Base-by-base conservation (phyloP, 2,113 vertebrate species). In the Tyto alba region DNA sequence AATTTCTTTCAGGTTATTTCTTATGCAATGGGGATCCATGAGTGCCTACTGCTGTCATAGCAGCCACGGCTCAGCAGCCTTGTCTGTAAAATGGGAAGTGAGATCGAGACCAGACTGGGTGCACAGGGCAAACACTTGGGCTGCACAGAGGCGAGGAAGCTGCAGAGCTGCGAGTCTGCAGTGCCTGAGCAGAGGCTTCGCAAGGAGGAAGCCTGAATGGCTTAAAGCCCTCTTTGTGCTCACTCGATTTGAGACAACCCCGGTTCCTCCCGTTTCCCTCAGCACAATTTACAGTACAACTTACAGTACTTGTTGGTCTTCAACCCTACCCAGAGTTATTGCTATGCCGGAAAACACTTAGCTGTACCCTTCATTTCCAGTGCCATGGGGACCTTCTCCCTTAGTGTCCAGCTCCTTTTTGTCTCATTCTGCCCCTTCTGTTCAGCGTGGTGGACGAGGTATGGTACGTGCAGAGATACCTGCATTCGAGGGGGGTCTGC, bases 371-470 rank as follows among this genome's bases (percentile, higher is more conserved):
- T 38, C 34, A 48, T 41, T 47, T 53, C 56, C 41, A 60, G 72
- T 17, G 34, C 48, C 43, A 10, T 0, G 11, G 23, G 52, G 48
- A 82, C 25, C 11, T 14, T 47, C 27, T 59, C 47, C 26, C 11
- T 45, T 13, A 16, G 22, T 3, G 16, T 13, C 40, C 81, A 47
- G 25, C 13, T 84, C 17, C 23, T 21, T 72, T 78, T 67, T 66
- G 29, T 18, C 22, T 73, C 20, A 3, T 41, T 50, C 78, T 36
- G 29, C 23, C 30, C 19, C 34, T 77, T 71, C 38, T 30, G 20
- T 4, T 62, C 59, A 13, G 3, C 0, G 0, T 59, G 23, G 43
- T 36, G 25, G 27, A 30, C 0, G 3, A 62, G 34, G 34, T 32
- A 20, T 3, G 45, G 20, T 9, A 22, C 1, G 1, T 40, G 15